Evolutionary conservation across 2,888 invertebrate species (phyloP), one percentile per base, ranked within the genome.

Genomic region (Catocala sponsa): DNA sequence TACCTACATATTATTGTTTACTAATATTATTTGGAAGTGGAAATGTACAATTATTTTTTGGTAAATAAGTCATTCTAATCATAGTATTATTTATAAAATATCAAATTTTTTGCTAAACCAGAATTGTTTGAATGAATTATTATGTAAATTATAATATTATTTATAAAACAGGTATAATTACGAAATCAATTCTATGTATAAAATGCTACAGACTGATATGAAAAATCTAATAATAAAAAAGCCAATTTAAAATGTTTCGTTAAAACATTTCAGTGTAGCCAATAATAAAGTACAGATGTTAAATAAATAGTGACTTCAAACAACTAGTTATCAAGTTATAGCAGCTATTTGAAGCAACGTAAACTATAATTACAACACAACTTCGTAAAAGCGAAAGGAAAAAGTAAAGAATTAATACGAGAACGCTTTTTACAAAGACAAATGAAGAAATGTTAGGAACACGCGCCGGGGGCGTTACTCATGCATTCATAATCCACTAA

Each of bases 401-500:
- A 82, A 74, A 77, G 82, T 56, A 64, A 80, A 78, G 79, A 80
- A 77, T 60, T 77, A 80, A 81, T 66, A 71, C 68, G 74, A 81
- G 81, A 85, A 83, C 81, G 78, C 74, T 82, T 66, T 63, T 76
- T 80, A 75, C 65, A 87, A 89, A 91, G 88, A 89, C 90, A 91
- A 93, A 93, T 88, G 90, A 90, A 92, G 88, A 90, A 91, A 91
- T 85, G 87, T 86, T 82, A 70, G 77, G 81, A 83, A 82, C 86
- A 88, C 86, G 85, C 83, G 83, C 69, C 72, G 74, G 79, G 87
- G 94, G 94, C 92, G 93, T 83, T 68, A 35, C 89, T 85, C 91
- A 89, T 94, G 87, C 93, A 94, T 94, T 92, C 83, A 86, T 94
- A 89, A 94, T 92, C 85, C 81, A 90, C 91, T 93, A 93, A 94